Percentiles rank a stretch among this genome's conserved stretches.
Evolutionary conservation across 2,888 invertebrate genomes (phyloP).

Genomic region (Eristalis intricaria): DNA sequence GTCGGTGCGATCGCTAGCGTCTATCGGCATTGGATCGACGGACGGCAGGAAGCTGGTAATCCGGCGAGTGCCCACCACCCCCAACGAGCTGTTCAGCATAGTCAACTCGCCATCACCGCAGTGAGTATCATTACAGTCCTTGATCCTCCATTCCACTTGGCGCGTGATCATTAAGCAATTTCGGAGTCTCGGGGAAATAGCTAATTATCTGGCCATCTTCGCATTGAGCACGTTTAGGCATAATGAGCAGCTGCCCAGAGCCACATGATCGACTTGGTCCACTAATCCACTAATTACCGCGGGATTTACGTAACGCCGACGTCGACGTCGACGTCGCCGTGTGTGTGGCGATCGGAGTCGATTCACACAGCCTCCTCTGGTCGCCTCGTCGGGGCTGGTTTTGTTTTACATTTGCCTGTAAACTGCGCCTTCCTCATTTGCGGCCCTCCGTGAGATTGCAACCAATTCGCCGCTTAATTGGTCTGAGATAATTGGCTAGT

Average conservation of each 20-base stretch:
- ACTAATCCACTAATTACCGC: conserved; percentile 49
- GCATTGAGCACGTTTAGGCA: conserved; percentile 45
- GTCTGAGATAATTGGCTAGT: conserved; percentile 51
- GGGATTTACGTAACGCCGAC: conserved; percentile 36
- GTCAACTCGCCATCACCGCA: conserved; percentile 91
- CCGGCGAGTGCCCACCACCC: conserved; percentile 91
- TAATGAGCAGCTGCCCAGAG: conserved; percentile 21
- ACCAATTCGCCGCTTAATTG: conserved; percentile 48
- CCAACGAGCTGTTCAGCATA: conserved; percentile 92
- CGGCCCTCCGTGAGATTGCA: conserved; percentile 24
- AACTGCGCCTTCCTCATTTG: conserved; percentile 35
- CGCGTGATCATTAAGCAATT: conserved; percentile 45
- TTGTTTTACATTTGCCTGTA: conserved; percentile 26
- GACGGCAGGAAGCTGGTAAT: conserved; percentile 93
- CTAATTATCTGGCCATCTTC: conserved; percentile 54
- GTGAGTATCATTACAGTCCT: conserved; percentile 76
- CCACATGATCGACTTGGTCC: conserved; percentile 18
- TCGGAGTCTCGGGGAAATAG: conserved; percentile 43
- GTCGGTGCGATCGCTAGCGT: conserved; percentile 90
- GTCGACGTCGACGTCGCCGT: not conserved
- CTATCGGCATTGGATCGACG: conserved; percentile 94
- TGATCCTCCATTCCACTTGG: not conserved
- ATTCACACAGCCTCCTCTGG: conserved; percentile 14
- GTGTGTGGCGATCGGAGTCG: conserved; percentile 12
- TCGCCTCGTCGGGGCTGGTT: conserved; percentile 12